Conservation (phyloP, 2,797 vertebrate species). For the Centropyge bicolor region DNA sequence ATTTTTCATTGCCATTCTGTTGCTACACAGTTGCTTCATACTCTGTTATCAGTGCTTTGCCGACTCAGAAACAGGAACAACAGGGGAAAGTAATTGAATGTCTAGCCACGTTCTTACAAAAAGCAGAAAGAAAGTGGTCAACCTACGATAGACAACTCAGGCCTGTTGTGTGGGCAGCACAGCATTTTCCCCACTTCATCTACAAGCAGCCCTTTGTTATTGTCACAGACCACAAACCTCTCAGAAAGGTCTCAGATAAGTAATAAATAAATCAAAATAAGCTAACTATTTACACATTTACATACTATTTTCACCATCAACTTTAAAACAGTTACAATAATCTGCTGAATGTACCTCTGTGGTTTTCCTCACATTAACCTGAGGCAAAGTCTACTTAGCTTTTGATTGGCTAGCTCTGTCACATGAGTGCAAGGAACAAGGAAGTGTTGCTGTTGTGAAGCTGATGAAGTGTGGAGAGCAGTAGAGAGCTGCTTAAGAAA, state of each 20-base stretch:
- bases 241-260: constrained; percentile 4
- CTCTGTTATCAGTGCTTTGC: constrained; percentile 13
- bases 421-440: neutral
- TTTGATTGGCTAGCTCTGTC: neutral
- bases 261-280: too few relatives aligned
- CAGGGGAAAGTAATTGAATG: constrained; percentile 1
- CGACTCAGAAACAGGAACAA: neutral
- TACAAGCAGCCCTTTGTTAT: constrained; percentile 50
- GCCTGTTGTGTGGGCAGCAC: constrained; percentile 19
- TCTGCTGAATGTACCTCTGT: neutral
- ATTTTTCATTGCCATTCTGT: constrained; percentile 4
- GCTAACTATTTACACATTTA: neutral
- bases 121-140: constrained; percentile 36
- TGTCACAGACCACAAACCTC: constrained; percentile 44
- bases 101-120: constrained; percentile 10
- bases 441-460: neutral
- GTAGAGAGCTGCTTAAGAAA: neutral
- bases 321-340: neutral
- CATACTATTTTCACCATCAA: neutral
- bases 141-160: constrained; percentile 26
- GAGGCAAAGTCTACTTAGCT: neutral
- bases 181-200: neutral
- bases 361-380: neutral
- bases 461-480: neutral
- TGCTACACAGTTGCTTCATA: constrained; percentile 3